Conservation (phyloP, 2,113 vertebrate genomes). For the Helogale parvula region DNA sequence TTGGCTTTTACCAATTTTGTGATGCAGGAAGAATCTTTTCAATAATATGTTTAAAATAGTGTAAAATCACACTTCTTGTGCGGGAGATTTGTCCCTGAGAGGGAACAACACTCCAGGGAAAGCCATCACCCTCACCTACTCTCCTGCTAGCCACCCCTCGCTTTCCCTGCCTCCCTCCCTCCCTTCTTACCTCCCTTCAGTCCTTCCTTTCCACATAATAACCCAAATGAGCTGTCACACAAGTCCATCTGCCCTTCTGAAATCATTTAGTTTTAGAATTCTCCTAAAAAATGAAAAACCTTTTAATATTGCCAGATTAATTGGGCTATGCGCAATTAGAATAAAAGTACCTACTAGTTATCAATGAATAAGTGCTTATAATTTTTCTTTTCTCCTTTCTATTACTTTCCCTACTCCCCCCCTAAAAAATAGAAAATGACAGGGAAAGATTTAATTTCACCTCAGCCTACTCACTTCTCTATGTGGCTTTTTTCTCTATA, state of each 20-base stretch:
- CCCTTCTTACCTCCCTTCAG: too few species aligned
- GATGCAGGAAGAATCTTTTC: not conserved
- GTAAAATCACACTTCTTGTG: not conserved
- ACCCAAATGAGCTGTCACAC: not conserved
- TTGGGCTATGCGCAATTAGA: slow-evolving; percentile 26
- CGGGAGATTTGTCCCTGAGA: not conserved
- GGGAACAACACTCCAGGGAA: not conserved
- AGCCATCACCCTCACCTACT: too few species aligned
- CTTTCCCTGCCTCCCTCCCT: not conserved
- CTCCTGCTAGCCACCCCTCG: not conserved
- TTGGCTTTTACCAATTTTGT: not conserved
- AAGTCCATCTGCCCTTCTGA: not conserved
- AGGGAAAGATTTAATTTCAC: slow-evolving; percentile 51
- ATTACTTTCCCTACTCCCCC: not conserved
- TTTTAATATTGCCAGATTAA: slow-evolving; percentile 42
- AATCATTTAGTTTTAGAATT: slow-evolving; percentile 17
- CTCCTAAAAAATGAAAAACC: slow-evolving; percentile 6
- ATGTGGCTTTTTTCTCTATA: slow-evolving; percentile 25
- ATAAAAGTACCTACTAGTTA: slow-evolving; percentile 42
- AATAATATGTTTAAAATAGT: not conserved
- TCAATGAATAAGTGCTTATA: slow-evolving; percentile 20
- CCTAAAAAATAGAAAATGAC: slow-evolving; percentile 1
- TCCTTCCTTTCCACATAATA: not conserved
- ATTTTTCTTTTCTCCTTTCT: slow-evolving; percentile 50
- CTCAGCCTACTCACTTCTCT: slow-evolving; percentile 45